Percentiles rank a stretch among this genome's conserved stretches.
Evolutionary conservation across 1,140 invertebrate genomes (phyloP).

Genomic region (Wiebesia pumilae): DNA sequence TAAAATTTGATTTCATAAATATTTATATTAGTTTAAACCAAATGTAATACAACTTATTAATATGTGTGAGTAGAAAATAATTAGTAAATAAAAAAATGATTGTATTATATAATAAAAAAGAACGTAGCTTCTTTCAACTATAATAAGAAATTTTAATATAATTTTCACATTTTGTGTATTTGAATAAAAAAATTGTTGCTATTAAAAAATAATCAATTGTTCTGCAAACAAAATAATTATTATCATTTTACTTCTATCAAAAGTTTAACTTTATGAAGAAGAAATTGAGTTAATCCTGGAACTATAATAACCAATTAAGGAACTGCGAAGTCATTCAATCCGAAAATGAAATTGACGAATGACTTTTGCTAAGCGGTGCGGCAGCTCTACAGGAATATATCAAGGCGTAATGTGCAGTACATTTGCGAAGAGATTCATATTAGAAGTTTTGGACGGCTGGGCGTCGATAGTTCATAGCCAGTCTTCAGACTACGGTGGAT

Average conservation of each 20-base stretch:
- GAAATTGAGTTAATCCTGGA: not conserved
- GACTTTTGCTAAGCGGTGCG: not conserved
- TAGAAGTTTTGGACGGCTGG: slow-evolving; percentile 43
- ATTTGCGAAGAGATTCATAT: slow-evolving; percentile 45
- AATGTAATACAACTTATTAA: too few species aligned
- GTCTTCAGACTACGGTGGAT: slow-evolving; percentile 15
- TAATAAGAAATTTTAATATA: too few species aligned
- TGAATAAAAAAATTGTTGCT: not conserved
- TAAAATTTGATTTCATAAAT: too few species aligned
- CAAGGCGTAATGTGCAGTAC: slow-evolving; percentile 18
- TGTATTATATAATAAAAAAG: too few species aligned
- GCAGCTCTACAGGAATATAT: not conserved
- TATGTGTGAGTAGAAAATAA: too few species aligned
- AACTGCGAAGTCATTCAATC: not conserved
- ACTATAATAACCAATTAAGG: not conserved
- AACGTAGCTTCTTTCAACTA: too few species aligned
- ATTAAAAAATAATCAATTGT: not conserved
- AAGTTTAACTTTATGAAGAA: not conserved
- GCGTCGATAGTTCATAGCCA: slow-evolving; percentile 33
- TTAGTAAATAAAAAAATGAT: too few species aligned
- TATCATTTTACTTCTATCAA: not conserved
- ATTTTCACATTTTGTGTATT: too few species aligned
- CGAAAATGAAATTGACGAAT: not conserved
- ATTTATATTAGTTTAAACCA: too few species aligned
- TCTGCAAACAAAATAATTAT: not conserved